A percentile compares a stretch with the other conserved stretches of the same genome.
These are phyloP conservation scores for Choreutis nemorana DNA, from an alignment of 2,888 invertebrate species.

Conservation along the genomic window DNA sequence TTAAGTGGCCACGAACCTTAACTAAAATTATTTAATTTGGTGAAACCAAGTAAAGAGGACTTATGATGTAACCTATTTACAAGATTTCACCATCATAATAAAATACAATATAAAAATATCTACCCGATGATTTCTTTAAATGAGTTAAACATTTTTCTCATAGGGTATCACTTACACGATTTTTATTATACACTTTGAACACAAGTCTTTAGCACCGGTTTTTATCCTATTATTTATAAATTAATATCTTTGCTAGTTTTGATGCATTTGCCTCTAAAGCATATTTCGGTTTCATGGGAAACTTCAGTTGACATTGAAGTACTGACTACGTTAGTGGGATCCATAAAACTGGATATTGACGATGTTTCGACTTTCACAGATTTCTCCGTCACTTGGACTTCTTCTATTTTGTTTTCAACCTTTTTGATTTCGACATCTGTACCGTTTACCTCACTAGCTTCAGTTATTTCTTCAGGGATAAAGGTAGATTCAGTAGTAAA, in stretches of 20 bases:
- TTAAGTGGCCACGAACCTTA: constrained; percentile 30
- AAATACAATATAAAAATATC: constrained; percentile 19
- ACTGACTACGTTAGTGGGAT: constrained; percentile 65
- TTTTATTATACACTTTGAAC: constrained; percentile 32
- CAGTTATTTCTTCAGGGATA: constrained; percentile 50
- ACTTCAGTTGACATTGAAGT: constrained; percentile 84
- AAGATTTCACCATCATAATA: constrained; percentile 44
- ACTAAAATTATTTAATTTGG: constrained; percentile 18
- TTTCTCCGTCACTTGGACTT: constrained; percentile 16
- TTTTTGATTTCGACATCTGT: constrained; percentile 15
- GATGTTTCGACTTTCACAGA: constrained; percentile 27
- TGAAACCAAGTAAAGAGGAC: constrained; percentile 55
- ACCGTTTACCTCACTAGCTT: constrained; percentile 16
- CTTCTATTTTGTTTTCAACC: constrained; percentile 13
- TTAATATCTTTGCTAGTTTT: constrained; percentile 63
- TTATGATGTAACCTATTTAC: constrained; percentile 37
- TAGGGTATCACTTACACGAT: constrained; percentile 6
- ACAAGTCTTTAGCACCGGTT: constrained; percentile 37
- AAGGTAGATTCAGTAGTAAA: constrained; percentile 41
- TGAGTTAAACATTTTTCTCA: background rate
- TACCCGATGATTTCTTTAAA: constrained; percentile 7
- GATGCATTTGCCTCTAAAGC: constrained; percentile 85
- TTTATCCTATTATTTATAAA: constrained; percentile 24
- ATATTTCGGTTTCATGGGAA: constrained; percentile 88
- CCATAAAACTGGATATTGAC: constrained; percentile 50